Conservation (phyloP, 2,888 invertebrate species). For the Syritta pipiens region DNA sequence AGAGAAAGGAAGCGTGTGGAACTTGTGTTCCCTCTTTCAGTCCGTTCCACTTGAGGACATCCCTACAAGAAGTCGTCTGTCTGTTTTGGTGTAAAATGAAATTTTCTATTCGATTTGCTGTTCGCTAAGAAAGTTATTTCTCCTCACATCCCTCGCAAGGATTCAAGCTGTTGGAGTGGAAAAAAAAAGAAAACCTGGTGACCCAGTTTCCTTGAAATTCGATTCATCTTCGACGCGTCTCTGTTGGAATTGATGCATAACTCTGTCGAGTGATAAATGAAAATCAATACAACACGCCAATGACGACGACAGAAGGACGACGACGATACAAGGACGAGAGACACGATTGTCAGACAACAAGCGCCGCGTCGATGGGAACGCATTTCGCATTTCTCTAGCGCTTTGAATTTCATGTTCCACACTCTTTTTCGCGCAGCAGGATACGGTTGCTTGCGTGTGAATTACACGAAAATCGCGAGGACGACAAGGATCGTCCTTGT, state of each 20-base stretch:
- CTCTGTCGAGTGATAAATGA: too few relatives aligned
- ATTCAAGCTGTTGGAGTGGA: too few relatives aligned
- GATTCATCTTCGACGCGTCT: not conserved
- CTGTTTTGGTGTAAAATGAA: slow-evolving; percentile 5
- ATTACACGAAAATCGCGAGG: not conserved
- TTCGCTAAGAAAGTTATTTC: slow-evolving; percentile 13
- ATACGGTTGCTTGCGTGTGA: slow-evolving; percentile 35
- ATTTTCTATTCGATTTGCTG: slow-evolving; percentile 50
- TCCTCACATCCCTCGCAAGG: too few relatives aligned
- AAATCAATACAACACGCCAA: too few relatives aligned
- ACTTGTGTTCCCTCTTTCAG: not conserved
- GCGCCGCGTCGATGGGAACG: too few relatives aligned
- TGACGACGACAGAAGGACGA: too few relatives aligned
- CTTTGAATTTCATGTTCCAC: slow-evolving; percentile 27
- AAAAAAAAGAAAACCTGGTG: not conserved
- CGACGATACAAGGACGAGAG: too few relatives aligned
- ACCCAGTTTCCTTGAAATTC: not conserved
- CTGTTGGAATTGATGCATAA: too few relatives aligned
- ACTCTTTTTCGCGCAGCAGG: slow-evolving; percentile 8
- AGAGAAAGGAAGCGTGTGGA: not conserved
- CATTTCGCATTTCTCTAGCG: too few relatives aligned
- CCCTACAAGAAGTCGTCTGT: not conserved
- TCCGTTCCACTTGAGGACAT: slow-evolving; percentile 3
- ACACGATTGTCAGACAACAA: too few relatives aligned
- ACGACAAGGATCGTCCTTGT: too few relatives aligned